Conservation (phyloP, 1,140 invertebrate genomes). For the Penaeus indicus region DNA sequence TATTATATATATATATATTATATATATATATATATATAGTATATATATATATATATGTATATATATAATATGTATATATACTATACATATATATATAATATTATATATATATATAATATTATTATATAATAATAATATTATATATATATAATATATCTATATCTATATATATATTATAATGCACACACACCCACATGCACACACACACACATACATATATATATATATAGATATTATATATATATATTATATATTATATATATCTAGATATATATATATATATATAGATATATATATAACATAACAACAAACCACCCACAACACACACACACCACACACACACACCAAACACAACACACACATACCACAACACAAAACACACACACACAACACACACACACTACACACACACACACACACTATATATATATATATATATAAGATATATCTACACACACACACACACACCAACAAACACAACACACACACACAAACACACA, state of each 20-base stretch:
- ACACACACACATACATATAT: slow-evolving; percentile 25
- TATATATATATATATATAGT: slow-evolving; percentile 7
- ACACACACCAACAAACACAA: no score
- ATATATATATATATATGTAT: slow-evolving; percentile 26
- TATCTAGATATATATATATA: slow-evolving; percentile 5
- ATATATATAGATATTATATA: not conserved
- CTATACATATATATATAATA: not conserved
- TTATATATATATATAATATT: not conserved
- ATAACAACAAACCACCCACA: no score
- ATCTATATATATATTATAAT: slow-evolving; percentile 16
- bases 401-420: no score
- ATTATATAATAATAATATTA: not conserved
- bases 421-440: no score
- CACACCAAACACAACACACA: no score
- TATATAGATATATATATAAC: slow-evolving; percentile 7
- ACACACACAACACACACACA: no score
- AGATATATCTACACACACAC: no score
- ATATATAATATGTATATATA: slow-evolving; percentile 21
- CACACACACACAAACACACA: no score
- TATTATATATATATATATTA: no score
- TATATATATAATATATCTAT: slow-evolving; percentile 5
- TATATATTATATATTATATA: not conserved
- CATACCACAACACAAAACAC: no score
- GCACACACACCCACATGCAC: not conserved
- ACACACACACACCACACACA: no score